These are phyloP conservation scores for Bos taurus DNA, from an alignment of 2,113 vertebrate species.

Conservation along the genomic window ARS-UCD2.0 NC_037335.1:96941501-96942000, in stretches of 20 bases:
- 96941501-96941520: not conserved
- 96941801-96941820: not conserved
- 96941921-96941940: not conserved
- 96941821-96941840: not conserved
- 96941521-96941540: not conserved
- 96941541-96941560: not conserved
- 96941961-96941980: not conserved
- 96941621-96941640: not conserved
- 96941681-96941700: not conserved
- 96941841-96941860: not conserved
- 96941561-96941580: not conserved
- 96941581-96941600: not conserved
- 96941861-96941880: not conserved
- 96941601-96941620: not conserved
- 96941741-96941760: not conserved
- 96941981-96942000: not conserved
- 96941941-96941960: not conserved
- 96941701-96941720: not conserved
- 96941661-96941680: not conserved
- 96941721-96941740: not conserved
- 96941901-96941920: not conserved
- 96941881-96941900: not conserved
- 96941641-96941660: not conserved
- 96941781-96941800: not conserved
- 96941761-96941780: not conserved